A percentile compares a stretch with the other conserved stretches of the same genome.
These are phyloP conservation scores for Drosophila kepulauana DNA, from an alignment of 1,140 invertebrate species.

Conservation along the genomic window DNA sequence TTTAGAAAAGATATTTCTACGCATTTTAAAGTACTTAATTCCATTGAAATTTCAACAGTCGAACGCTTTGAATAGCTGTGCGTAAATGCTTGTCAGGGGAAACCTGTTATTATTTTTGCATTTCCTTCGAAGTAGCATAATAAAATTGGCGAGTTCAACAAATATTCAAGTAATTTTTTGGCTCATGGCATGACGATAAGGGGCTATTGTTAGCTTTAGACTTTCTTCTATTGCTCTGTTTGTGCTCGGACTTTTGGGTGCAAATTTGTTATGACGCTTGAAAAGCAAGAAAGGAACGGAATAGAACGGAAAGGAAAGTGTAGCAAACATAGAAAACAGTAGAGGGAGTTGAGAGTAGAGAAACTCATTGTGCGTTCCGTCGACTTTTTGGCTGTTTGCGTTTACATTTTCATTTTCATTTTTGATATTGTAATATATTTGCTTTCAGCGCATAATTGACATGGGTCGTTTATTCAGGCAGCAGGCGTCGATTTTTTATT, in stretches of 20 bases:
- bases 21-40: neutral
- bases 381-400: slow-evolving; percentile 75
- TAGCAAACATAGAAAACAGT: neutral
- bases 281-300: too few species aligned
- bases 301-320: slow-evolving; percentile 2
- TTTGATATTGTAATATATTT: slow-evolving; percentile 83
- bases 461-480: slow-evolving; percentile 78
- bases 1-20: neutral
- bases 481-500: slow-evolving; percentile 47
- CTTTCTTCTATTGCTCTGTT: slow-evolving; percentile 43
- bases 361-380: slow-evolving; percentile 40
- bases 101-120: slow-evolving; percentile 26
- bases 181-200: neutral
- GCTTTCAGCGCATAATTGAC: slow-evolving; percentile 83
- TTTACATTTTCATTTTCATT: slow-evolving; percentile 71
- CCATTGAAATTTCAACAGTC: neutral
- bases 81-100: slow-evolving; percentile 3
- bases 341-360: neutral
- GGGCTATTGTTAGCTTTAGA: slow-evolving; percentile 40
- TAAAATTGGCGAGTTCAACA: slow-evolving; percentile 26
- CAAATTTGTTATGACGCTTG: slow-evolving; percentile 19
- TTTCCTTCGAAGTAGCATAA: slow-evolving; percentile 20
- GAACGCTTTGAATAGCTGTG: slow-evolving; percentile 2
- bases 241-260: slow-evolving; percentile 46
- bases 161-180: slow-evolving; percentile 32